phyloP scores from a whole-genome alignment of 2,113 vertebrate species.

The Epinephelus cyanopodus region DNA sequence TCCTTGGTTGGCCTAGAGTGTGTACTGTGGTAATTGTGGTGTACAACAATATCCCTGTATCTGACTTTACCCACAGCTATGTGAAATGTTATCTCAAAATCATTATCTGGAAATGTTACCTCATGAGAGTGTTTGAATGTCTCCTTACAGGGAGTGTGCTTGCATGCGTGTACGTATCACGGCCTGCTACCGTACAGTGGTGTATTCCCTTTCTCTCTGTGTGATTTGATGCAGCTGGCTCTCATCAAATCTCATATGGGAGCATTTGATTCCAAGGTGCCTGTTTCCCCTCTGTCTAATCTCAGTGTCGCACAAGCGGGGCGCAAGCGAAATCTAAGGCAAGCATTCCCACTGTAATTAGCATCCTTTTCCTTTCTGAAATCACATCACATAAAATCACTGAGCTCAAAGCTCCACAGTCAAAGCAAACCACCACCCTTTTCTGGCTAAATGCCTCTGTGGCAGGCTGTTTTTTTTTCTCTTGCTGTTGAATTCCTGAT shows the following conservation, averaged over 20 bases:
- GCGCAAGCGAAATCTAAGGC: constrained; percentile 52
- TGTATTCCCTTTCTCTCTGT: constrained; percentile 56
- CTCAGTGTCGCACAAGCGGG: constrained; percentile 67
- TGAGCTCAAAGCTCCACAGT: constrained; percentile 32
- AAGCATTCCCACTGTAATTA: constrained; percentile 76
- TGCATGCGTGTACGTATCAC: constrained; percentile 31
- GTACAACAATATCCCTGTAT: constrained; percentile 25
- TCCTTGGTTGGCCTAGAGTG: constrained; percentile 1
- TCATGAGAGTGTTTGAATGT: constrained; percentile 47
- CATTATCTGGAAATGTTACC: constrained; percentile 64
- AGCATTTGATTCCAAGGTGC: constrained; percentile 84
- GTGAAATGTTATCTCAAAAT: constrained; percentile 69
- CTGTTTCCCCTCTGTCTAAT: constrained; percentile 79
- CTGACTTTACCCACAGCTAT: constrained; percentile 40
- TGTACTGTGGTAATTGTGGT: constrained; percentile 19
- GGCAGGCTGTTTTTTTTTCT: constrained; percentile 21
- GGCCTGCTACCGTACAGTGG: constrained; percentile 66
- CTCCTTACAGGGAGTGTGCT: constrained; percentile 18
- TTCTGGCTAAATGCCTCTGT: constrained; percentile 32
- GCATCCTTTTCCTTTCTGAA: constrained; percentile 78
- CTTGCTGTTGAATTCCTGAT: constrained; percentile 62
- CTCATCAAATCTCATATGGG: constrained; percentile 84
- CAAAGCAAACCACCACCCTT: constrained; percentile 47
- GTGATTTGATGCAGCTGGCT: constrained; percentile 80
- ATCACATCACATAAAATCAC: constrained; percentile 74